Base-by-base conservation (phyloP, 2,888 invertebrate species). In the Orthosia cruda region DNA sequence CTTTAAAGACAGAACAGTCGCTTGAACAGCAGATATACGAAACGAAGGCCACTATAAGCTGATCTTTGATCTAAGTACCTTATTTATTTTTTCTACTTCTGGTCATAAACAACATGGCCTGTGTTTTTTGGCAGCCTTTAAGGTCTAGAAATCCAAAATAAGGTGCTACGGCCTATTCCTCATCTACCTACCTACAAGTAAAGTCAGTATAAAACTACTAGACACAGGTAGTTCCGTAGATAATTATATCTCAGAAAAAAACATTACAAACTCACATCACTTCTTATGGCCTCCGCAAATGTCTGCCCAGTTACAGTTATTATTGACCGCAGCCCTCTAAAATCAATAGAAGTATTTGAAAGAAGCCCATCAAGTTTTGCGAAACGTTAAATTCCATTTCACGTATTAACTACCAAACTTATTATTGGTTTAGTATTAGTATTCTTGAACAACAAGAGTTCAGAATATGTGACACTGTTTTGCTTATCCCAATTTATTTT, bases 291-390 rank as follows among this genome's bases (percentile, higher is more conserved):
- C 32, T 26, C 16, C 9, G n/a, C 23, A 18, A 67, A 74, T 54
- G 20, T 45, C 26, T 20, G n/a, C 40, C 15, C 57, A 26, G 40
- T 20, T 50, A 68, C 55, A 57, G 18, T 57, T 47, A 40, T 66
- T 45, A 15, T 26, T 49, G 15, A 57, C 78, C 49, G 55, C 49
- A 57, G 18, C 12, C 40, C 20, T 49, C 40, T 16, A 57, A 68
- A 26, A 45, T 50, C 55, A 68, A 68, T 45, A 49, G 49, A 13
- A 66, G 15, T 49, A 57, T 18, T 57, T 74, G 16, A 40, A 26
- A 54, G 77, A 73, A 73, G 32, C 47, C 32, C 23, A 64, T 73
- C 73, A 73, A 47, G 77, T 75, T 47, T 54, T 16, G 32, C n/a
- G 7, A 63, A 73, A 63, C 47, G 52, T 12, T 47, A 59, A 58